phyloP scores from a whole-genome alignment of 2,797 vertebrate genomes.

The Ataeniobius toweri region DNA sequence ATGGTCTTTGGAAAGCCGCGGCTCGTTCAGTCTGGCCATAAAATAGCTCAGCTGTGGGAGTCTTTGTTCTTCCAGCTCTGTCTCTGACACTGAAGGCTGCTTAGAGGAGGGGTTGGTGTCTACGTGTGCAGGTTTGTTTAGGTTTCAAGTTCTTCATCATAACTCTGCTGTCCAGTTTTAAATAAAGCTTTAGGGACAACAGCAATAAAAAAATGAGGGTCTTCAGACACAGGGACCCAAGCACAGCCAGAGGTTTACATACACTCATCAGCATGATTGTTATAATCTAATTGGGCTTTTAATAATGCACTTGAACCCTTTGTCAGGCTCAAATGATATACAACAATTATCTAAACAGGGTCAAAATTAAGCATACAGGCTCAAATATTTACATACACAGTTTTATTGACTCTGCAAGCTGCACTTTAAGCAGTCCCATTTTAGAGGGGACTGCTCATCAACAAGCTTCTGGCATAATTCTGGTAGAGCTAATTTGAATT shows the following conservation, averaged over 20 bases:
- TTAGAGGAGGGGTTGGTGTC: constrained; percentile 43
- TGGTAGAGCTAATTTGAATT: too few species aligned
- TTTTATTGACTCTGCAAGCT: too few species aligned
- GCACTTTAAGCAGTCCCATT: too few species aligned
- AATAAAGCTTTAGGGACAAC: constrained; percentile 26
- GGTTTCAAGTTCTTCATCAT: constrained; percentile 45
- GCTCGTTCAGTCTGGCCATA: constrained; percentile 53
- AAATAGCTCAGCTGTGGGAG: constrained; percentile 60
- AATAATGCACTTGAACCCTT: too few species aligned
- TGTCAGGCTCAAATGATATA: too few species aligned
- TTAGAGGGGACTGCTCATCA: too few species aligned
- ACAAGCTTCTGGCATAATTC: too few species aligned
- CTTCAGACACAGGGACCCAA: constrained; percentile 32
- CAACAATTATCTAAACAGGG: too few species aligned
- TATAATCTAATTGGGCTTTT: too few species aligned
- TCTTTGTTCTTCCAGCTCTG: constrained; percentile 69
- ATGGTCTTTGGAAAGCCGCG: constrained; percentile 67
- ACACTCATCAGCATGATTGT: too few species aligned
- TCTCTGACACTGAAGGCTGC: constrained; percentile 55
- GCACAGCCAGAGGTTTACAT: background rate
- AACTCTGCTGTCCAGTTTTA: background rate
- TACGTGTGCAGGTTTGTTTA: constrained; percentile 38
- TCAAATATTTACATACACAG: too few species aligned
- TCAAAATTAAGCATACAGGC: too few species aligned
- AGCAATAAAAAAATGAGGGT: constrained; percentile 17